Percentiles rank a stretch among this genome's conserved stretches.
phyloP scores from a whole-genome alignment of 2,888 invertebrate species.

The Drosophila kokeensis region DNA sequence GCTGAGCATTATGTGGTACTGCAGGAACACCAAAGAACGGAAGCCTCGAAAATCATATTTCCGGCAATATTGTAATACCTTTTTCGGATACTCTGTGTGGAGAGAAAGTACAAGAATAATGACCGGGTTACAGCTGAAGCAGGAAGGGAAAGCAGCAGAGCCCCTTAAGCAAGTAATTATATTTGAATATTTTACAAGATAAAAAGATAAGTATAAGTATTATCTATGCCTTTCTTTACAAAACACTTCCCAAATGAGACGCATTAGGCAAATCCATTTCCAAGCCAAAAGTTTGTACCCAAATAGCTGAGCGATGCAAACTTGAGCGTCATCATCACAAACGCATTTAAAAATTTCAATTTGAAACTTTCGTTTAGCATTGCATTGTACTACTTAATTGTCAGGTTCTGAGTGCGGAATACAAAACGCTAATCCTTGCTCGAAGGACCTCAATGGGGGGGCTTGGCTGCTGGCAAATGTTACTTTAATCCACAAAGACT shows the following conservation, averaged over 20 bases:
- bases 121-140: not conserved
- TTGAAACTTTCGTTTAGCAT: slow-evolving; percentile 14
- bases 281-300: slow-evolving; percentile 4
- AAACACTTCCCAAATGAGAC: not conserved
- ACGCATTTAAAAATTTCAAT: slow-evolving; percentile 2
- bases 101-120: not conserved
- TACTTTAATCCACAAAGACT: not conserved
- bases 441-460: not conserved
- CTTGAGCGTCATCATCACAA: not conserved
- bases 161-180: not conserved
- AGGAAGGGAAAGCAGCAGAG: not conserved
- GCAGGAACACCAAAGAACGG: slow-evolving; percentile 72
- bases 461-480: not conserved
- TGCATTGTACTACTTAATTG: slow-evolving; percentile 18
- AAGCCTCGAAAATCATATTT: slow-evolving; percentile 79
- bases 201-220: not conserved
- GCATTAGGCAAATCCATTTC: not conserved
- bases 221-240: not conserved
- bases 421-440: not conserved
- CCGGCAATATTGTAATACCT: slow-evolving; percentile 77
- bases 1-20: slow-evolving; percentile 78
- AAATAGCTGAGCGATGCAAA: slow-evolving; percentile 13
- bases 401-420: not conserved
- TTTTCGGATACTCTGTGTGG: slow-evolving; percentile 77
- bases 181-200: not conserved